These are phyloP conservation scores for Pteria penguin DNA, from an alignment of 2,888 invertebrate species.

Conservation along the genomic window DNA sequence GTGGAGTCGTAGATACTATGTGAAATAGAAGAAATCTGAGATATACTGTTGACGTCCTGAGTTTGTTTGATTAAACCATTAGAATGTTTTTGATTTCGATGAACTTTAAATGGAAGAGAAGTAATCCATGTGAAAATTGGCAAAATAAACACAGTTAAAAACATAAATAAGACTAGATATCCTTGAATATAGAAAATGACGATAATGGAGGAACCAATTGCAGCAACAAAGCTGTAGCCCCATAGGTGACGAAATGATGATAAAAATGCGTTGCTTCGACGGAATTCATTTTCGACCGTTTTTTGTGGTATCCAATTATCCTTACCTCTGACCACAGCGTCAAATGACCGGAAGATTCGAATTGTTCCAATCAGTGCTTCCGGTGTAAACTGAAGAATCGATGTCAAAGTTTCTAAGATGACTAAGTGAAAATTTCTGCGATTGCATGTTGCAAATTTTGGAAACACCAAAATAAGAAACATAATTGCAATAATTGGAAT, in stretches of 20 bases:
- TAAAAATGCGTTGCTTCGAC: conserved; percentile 23
- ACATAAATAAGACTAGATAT: conserved; percentile 18
- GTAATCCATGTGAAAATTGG: conserved; percentile 34
- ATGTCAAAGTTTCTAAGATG: conserved; percentile 48
- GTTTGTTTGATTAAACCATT: too few species aligned
- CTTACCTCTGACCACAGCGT: conserved; percentile 38
- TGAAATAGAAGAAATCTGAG: too few species aligned
- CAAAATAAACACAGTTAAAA: conserved; percentile 10
- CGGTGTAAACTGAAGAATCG: conserved; percentile 57
- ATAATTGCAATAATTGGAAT: conserved; percentile 40
- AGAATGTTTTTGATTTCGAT: too few species aligned
- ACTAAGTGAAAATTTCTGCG: conserved; percentile 36
- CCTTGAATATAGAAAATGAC: conserved; percentile 1
- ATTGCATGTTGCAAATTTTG: conserved; percentile 49
- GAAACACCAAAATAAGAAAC: conserved; percentile 48
- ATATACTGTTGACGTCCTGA: too few species aligned
- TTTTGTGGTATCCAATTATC: conserved; percentile 29
- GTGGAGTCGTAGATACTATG: too few species aligned
- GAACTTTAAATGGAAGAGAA: conserved; percentile 16
- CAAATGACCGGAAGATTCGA: conserved; percentile 42
- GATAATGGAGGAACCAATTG: background rate
- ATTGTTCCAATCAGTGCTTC: conserved; percentile 53
- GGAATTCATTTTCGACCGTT: conserved; percentile 30
- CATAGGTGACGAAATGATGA: conserved; percentile 26
- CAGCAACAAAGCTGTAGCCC: conserved; percentile 26